phyloP scores from a whole-genome alignment of 2,888 invertebrate species.

The Periphyllus acericola region DNA sequence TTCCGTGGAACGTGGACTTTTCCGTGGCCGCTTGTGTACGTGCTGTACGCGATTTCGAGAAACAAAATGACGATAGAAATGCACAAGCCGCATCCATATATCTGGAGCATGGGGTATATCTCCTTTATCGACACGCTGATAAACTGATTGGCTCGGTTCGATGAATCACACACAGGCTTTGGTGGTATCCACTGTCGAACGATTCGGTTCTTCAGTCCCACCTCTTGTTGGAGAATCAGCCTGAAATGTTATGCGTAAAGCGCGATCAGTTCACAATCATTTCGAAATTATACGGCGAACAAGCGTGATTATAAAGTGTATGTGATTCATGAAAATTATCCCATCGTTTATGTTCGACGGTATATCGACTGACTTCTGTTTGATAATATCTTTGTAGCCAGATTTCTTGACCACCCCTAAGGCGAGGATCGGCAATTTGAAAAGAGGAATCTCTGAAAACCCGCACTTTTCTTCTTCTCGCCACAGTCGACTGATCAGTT shows the following conservation, averaged over 20 bases:
- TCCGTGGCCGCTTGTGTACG: neutral
- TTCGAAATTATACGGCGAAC: neutral
- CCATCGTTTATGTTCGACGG: too few relatives aligned
- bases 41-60: slow-evolving; percentile 5
- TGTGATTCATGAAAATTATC: too few relatives aligned
- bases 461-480: slow-evolving; percentile 78
- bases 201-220: slow-evolving; percentile 70
- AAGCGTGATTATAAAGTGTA: too few relatives aligned
- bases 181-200: slow-evolving; percentile 71
- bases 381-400: slow-evolving; percentile 71
- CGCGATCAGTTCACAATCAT: neutral
- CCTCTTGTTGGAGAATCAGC: slow-evolving; percentile 74
- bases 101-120: slow-evolving; percentile 49
- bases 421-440: slow-evolving; percentile 71
- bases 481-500: slow-evolving; percentile 75
- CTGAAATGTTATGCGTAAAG: slow-evolving; percentile 1
- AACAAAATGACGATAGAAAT: slow-evolving; percentile 30
- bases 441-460: slow-evolving; percentile 75
- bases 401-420: slow-evolving; percentile 72
- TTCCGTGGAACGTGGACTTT: neutral
- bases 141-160: slow-evolving; percentile 68
- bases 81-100: slow-evolving; percentile 8
- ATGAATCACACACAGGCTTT: slow-evolving; percentile 71
- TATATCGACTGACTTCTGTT: slow-evolving; percentile 65
- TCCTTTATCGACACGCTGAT: slow-evolving; percentile 67